Percentiles rank a stretch among this genome's conserved stretches.
phyloP scores from a whole-genome alignment of 2,113 vertebrate species.

The Amphiprion ocellaris region DNA sequence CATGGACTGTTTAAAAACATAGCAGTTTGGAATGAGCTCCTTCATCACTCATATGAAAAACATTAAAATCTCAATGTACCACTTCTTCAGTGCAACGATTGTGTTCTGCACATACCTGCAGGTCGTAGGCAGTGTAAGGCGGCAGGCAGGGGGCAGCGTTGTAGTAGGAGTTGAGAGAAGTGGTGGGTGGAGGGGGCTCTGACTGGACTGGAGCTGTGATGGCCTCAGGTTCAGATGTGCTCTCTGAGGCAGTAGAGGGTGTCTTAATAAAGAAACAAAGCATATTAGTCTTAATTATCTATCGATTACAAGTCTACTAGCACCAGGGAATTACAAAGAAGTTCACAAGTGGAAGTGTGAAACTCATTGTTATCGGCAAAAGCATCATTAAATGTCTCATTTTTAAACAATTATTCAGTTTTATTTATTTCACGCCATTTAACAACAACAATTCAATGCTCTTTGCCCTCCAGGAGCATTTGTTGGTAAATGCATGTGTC shows the following conservation, averaged over 20 bases:
- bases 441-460: no score
- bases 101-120: constrained; percentile 87
- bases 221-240: constrained; percentile 90
- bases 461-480: no score
- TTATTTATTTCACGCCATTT: no score
- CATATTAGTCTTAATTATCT: not conserved
- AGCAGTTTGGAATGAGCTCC: no score
- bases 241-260: constrained; percentile 88
- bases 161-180: constrained; percentile 90
- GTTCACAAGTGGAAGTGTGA: no score
- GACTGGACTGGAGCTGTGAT: constrained; percentile 86
- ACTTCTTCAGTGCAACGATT: no score
- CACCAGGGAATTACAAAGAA: not conserved
- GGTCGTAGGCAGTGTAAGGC: constrained; percentile 95
- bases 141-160: constrained; percentile 94
- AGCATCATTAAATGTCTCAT: no score
- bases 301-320: not conserved
- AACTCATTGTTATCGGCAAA: not conserved
- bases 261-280: constrained; percentile 79
- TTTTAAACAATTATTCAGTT: no score
- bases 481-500: no score
- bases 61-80: no score
- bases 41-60: not conserved
- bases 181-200: constrained; percentile 86
- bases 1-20: no score